Conservation (phyloP, 2,888 invertebrate genomes). For the Tipula helvola region DNA sequence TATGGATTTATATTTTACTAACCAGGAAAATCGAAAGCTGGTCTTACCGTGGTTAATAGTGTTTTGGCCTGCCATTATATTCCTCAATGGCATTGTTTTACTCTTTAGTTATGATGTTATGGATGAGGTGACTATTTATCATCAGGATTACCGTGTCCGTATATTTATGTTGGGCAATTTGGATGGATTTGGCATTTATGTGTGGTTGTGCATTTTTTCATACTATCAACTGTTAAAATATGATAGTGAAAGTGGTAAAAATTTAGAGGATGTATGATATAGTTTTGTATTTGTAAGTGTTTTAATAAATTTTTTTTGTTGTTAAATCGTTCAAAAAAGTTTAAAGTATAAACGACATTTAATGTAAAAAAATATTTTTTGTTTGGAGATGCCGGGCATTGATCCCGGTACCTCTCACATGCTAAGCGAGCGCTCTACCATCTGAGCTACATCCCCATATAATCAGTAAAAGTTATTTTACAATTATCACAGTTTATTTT, state of each 20-base stretch:
- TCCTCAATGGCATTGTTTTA: background rate
- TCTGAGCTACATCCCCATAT: slow-evolving; percentile 11
- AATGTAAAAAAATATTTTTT: too few species aligned
- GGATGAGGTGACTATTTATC: background rate
- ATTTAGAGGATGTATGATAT: too few species aligned
- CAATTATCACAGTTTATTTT: background rate
- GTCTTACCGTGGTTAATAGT: background rate
- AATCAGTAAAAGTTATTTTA: background rate
- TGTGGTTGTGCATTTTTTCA: background rate
- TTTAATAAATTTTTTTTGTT: too few species aligned
- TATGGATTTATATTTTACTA: background rate
- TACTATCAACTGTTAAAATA: background rate
- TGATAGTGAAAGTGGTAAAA: background rate
- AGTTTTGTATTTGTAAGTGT: too few species aligned
- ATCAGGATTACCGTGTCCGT: background rate
- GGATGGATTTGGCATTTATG: background rate
- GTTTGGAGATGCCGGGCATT: slow-evolving; percentile 10
- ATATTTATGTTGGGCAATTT: background rate
- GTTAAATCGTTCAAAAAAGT: too few species aligned
- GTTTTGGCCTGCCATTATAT: background rate
- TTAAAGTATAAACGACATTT: too few species aligned
- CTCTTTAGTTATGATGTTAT: background rate
- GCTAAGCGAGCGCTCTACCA: slow-evolving; percentile 13
- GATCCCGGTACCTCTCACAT: slow-evolving; percentile 13
- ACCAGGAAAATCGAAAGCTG: background rate